phyloP scores from a whole-genome alignment of 2,888 invertebrate genomes.

The Papilio demoleus region DNA sequence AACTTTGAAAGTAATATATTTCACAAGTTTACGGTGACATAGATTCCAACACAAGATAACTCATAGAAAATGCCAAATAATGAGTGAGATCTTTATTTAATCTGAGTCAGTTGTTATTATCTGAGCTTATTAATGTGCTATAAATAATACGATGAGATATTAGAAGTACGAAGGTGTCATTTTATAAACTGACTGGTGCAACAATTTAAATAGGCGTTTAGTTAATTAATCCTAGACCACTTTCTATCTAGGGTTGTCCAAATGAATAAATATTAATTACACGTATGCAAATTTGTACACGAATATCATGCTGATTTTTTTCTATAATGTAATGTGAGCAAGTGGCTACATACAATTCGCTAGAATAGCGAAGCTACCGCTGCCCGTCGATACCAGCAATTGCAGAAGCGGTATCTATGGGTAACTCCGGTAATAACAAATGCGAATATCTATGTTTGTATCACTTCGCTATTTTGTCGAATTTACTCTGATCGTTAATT shows the following conservation, averaged over 20 bases:
- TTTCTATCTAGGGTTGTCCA: slow-evolving; percentile 42
- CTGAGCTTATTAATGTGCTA: background rate
- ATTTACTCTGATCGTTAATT: too few species aligned
- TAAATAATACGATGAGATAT: slow-evolving; percentile 16
- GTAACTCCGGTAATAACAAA: too few species aligned
- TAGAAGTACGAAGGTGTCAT: slow-evolving; percentile 16
- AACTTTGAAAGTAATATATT: background rate
- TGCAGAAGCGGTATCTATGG: too few species aligned
- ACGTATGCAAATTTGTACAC: background rate
- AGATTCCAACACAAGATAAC: background rate
- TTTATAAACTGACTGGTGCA: slow-evolving; percentile 37
- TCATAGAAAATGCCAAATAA: slow-evolving; percentile 8
- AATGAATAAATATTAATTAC: too few species aligned
- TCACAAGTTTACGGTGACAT: slow-evolving; percentile 1
- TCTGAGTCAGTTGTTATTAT: background rate
- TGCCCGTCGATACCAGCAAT: too few species aligned
- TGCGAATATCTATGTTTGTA: too few species aligned
- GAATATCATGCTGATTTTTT: background rate
- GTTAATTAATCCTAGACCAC: slow-evolving; percentile 46
- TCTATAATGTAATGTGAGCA: background rate
- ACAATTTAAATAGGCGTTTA: slow-evolving; percentile 45
- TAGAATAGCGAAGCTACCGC: too few species aligned
- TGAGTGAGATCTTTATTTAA: background rate
- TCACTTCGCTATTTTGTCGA: too few species aligned
- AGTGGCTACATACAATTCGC: too few species aligned